Evolutionary conservation across 2,113 vertebrate species (phyloP).

Genomic region (Emberiza fucata): DNA sequence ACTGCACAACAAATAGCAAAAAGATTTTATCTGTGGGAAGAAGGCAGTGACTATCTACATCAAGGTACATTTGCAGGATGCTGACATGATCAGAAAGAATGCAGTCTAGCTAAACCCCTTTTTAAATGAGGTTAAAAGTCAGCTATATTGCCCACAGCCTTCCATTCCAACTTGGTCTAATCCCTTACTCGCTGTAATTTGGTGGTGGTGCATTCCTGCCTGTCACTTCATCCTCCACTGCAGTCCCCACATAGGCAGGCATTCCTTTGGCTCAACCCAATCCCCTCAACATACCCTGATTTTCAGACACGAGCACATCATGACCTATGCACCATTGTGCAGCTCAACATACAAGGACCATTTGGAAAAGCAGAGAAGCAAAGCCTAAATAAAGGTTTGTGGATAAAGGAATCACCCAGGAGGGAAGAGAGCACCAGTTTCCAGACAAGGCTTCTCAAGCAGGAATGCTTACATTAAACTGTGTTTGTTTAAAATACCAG

Average conservation of each 20-base stretch:
- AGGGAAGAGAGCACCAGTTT: background rate
- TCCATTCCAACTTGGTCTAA: background rate
- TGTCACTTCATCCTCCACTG: background rate
- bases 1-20: background rate
- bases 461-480: fast-evolving
- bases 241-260: background rate
- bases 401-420: background rate
- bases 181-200: background rate
- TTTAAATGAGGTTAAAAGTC: background rate
- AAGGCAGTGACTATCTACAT: background rate
- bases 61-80: background rate
- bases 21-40: background rate
- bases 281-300: background rate
- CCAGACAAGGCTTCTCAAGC: background rate
- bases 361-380: background rate
- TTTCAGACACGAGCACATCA: background rate
- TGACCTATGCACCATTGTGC: background rate
- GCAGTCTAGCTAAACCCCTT: background rate
- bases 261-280: background rate
- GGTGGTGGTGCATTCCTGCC: background rate
- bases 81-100: background rate
- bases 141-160: background rate
- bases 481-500: background rate
- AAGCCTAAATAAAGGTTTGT: background rate
- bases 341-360: background rate